Evolutionary conservation across 1,140 invertebrate species (phyloP), one percentile per base, ranked within the genome.

Genomic region (Carposina sasakii): DNA sequence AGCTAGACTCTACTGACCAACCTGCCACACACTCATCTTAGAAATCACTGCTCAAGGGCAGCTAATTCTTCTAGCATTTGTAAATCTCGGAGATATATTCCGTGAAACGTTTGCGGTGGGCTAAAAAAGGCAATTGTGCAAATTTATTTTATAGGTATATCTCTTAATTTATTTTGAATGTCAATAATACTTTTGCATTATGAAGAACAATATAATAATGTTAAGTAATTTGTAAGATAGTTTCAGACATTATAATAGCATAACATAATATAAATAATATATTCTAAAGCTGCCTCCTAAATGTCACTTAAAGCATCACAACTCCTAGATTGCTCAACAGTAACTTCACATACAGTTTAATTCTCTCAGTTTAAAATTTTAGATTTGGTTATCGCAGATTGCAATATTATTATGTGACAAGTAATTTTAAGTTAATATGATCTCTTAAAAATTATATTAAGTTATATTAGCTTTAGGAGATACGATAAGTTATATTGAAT

Each of bases 381-480:
- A 34, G 2, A 10, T 34, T 34, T 16, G 19, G 15, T 34, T 34
- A 34, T 39, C 19, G 13, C n/a, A 2, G 2, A 36, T 9, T 16
- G 50, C 50, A 40, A 66, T 68, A 69, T 70, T 61, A 67, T 64
- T 71, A 70, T 67, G 72, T 76, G 76, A 77, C 71, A 74, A 70
- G 66, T 76, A 75, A 64, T 63, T 75, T 45, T 83, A 83, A 83
- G 79, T 73, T 78, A 75, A 76, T 79, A 81, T 83, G 79, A 83
- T 83, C 79, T 83, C 79, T 78, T 81, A 66, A 73, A 67, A 71
- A 60, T 51, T 76, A 71, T 68, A 71, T 72, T 77, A 78, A 76
- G 74, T 77, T 81, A 77, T 76, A 71, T 54, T 71, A 48, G 46
- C 19, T 44, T 43, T 44, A 44, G 31, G 8, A n/a, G n/a, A n/a